phyloP scores from a whole-genome alignment of 2,888 invertebrate species.

The Pseudococcus longispinus region DNA sequence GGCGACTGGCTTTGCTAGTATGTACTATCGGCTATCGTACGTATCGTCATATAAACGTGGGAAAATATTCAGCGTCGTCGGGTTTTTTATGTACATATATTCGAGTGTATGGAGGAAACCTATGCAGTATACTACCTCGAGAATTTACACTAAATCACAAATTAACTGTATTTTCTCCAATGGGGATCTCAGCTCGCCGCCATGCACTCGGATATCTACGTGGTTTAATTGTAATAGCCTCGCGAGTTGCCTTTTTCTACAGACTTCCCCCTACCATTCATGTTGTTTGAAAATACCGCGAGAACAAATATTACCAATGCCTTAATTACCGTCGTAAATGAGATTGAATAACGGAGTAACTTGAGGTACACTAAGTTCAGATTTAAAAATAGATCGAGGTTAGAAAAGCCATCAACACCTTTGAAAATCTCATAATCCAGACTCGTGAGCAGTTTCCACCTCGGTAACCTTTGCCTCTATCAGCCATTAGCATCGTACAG shows the following conservation, averaged over 20 bases:
- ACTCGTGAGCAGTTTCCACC: no score
- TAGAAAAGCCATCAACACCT: no score
- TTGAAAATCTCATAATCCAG: no score
- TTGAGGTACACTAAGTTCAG: no score
- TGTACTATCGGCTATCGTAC: no score
- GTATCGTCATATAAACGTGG: background rate
- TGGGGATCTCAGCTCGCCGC: background rate
- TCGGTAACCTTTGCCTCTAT: no score
- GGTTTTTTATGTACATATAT: background rate
- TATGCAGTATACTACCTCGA: background rate
- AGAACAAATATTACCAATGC: background rate
- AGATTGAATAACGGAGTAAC: background rate
- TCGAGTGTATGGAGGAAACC: background rate
- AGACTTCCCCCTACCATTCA: background rate
- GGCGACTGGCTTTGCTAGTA: no score
- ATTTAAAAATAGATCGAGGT: no score
- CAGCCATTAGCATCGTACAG: no score
- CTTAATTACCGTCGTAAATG: conserved; percentile 1
- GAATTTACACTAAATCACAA: conserved; percentile 4
- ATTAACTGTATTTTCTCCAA: conserved; percentile 4
- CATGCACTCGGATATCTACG: background rate
- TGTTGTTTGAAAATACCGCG: background rate
- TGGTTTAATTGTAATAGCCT: background rate
- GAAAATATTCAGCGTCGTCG: background rate
- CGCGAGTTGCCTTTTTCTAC: background rate